These are phyloP conservation scores for Lasius platythorax DNA, from an alignment of 2,888 invertebrate genomes.

Conservation along the genomic window DNA sequence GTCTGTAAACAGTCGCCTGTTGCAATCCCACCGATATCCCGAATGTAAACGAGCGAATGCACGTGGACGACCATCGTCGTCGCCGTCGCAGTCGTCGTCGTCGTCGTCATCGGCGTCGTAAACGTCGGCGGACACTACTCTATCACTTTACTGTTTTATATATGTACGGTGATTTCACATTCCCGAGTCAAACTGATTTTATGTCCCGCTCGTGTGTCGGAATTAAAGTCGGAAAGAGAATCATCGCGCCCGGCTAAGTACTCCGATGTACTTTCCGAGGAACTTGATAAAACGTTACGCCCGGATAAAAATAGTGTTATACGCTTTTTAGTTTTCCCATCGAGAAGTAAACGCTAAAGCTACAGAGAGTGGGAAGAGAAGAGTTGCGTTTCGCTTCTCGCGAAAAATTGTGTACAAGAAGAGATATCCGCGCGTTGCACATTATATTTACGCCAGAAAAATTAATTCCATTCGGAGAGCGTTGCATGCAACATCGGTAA, in stretches of 20 bases:
- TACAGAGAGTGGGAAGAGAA: no score
- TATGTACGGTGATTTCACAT: not conserved
- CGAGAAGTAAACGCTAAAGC: not conserved
- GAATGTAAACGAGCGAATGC: slow-evolving; percentile 14
- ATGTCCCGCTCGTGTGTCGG: not conserved
- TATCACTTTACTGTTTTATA: slow-evolving; percentile 23
- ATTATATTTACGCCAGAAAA: not conserved
- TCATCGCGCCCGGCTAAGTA: not conserved
- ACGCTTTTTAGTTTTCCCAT: not conserved
- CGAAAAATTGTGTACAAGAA: not conserved
- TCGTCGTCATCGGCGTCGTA: slow-evolving; percentile 11
- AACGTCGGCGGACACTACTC: slow-evolving; percentile 12
- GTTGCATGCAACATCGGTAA: not conserved
- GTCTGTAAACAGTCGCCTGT: slow-evolving; percentile 31
- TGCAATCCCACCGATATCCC: slow-evolving; percentile 15
- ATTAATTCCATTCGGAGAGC: not conserved
- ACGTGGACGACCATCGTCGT: not conserved
- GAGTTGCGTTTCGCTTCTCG: not conserved
- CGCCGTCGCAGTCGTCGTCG: not conserved
- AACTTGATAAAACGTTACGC: slow-evolving; percentile 18
- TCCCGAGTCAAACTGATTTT: slow-evolving; percentile 32
- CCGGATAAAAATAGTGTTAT: not conserved
- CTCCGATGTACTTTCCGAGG: not conserved
- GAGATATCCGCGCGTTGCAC: not conserved
- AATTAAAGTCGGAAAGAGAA: not conserved